phyloP scores from a whole-genome alignment of 2,888 invertebrate species.

The Leptura quadrifasciata region DNA sequence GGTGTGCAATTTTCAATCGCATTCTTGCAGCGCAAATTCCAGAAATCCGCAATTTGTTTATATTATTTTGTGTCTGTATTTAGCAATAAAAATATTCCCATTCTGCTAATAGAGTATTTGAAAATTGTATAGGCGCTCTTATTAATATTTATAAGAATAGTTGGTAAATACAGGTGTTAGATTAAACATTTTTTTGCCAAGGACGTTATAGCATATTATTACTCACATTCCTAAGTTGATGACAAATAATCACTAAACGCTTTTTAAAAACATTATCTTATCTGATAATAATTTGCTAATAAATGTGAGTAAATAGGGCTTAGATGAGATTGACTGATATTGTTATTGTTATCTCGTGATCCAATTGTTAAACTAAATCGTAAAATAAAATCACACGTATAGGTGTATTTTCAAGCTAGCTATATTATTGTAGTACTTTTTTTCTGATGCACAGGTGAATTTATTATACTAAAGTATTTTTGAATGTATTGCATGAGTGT shows the following conservation, averaged over 20 bases:
- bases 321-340: not conserved
- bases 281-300: constrained; percentile 1
- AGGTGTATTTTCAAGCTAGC: no score
- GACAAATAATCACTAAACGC: not conserved
- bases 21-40: not conserved
- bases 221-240: constrained; percentile 2
- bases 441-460: no score
- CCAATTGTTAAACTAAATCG: not conserved
- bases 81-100: not conserved
- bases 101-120: not conserved
- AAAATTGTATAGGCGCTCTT: not conserved
- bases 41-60: not conserved
- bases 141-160: constrained; percentile 8
- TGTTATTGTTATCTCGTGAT: not conserved
- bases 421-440: no score
- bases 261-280: constrained; percentile 14
- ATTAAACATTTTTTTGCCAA: constrained; percentile 23
- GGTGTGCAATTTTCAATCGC: not conserved
- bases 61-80: not conserved
- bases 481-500: no score
- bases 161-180: constrained; percentile 12
- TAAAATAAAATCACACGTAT: no score
- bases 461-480: no score
- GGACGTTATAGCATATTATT: constrained; percentile 11
- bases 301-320: not conserved